Percentiles rank a stretch among this genome's conserved stretches.
Evolutionary conservation across 1,140 invertebrate species (phyloP).

Genomic region (Akabosia matsudoensis): DNA sequence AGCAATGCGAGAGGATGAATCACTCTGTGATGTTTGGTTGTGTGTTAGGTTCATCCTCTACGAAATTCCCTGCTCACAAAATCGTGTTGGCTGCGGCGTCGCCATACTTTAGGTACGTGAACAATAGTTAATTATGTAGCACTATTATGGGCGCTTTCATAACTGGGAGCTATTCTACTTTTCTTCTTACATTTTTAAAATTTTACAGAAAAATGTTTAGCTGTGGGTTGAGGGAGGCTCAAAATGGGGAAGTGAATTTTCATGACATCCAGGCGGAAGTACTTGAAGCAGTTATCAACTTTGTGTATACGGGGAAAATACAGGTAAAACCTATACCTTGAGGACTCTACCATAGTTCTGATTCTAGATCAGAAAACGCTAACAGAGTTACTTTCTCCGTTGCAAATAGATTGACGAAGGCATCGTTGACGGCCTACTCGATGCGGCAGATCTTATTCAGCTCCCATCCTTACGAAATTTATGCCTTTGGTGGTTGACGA

Average conservation of each 20-base stretch:
- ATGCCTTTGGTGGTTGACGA: conserved; percentile 58
- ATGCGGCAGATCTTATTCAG: conserved; percentile 58
- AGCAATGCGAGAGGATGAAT: conserved; percentile 45
- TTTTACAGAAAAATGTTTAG: conserved; percentile 49
- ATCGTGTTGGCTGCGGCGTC: conserved; percentile 61
- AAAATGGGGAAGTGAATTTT: conserved; percentile 55
- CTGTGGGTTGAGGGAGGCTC: conserved; percentile 54
- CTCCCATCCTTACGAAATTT: conserved; percentile 52
- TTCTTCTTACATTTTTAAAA: conserved; percentile 17
- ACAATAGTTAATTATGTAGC: too few species aligned
- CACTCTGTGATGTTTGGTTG: conserved; percentile 47
- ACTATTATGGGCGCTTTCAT: too few species aligned
- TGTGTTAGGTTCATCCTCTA: conserved; percentile 40
- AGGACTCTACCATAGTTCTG: not conserved
- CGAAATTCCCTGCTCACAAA: conserved; percentile 61
- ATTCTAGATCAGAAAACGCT: not conserved
- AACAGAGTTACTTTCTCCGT: not conserved
- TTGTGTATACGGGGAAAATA: conserved; percentile 57
- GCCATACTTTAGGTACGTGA: conserved; percentile 57
- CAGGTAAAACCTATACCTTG: conserved; percentile 37
- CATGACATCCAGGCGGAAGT: conserved; percentile 58
- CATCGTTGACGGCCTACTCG: conserved; percentile 58
- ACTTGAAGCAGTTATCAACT: conserved; percentile 57
- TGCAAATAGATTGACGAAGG: conserved; percentile 54
- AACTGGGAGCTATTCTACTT: too few species aligned